Evolutionary conservation across 2,888 invertebrate genomes (phyloP), one percentile per base, ranked within the genome.

Genomic region (Cremastobaeus sp.): DNA sequence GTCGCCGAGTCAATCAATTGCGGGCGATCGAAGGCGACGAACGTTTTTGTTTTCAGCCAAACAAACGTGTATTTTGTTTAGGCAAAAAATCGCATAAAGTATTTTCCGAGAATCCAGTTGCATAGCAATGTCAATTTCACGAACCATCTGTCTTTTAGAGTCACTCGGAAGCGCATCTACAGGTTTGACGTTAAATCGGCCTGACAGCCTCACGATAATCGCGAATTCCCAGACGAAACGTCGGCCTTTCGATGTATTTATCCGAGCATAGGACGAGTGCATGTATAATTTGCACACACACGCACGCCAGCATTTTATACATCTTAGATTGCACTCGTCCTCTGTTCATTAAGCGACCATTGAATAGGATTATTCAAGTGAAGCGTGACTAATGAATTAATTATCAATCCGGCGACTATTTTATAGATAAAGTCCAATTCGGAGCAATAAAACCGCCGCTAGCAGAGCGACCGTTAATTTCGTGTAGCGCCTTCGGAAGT

Each of bases 181-280:
- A 28, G 57, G 11, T 66, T 66, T 65, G 55, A 74, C 70, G 66
- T 68, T 74, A 70, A 74, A 62, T 66, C 66, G 66, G 35, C 55
- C 48, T 50, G 74, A 74, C 70, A 70, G 66, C 25, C 62, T 70
- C 74, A 65, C 66, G 65, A 74, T 74, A 68, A 74, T 74, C 69
- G 74, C 47, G 52, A 71, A 71, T 65, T 71, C 71, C 71, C 64
- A 65, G 68, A 68, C 68, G 74, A 62, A 64, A 68, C 57, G 68
- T 68, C 73, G 48, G 62, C 64, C 41, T 65, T 21, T 21, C 39
- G 18, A 41, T 57, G 43, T 35, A 45, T 45, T 60, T 60, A 47
- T 57, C 25, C 32, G 30, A 35, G 59, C 37, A 4, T 50, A 41
- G 12, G 21, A 8, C 25, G 32, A 20, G 37, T 21, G 37, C 28